Conservation (phyloP, 2,888 invertebrate genomes). For the Torymus tubicola region DNA sequence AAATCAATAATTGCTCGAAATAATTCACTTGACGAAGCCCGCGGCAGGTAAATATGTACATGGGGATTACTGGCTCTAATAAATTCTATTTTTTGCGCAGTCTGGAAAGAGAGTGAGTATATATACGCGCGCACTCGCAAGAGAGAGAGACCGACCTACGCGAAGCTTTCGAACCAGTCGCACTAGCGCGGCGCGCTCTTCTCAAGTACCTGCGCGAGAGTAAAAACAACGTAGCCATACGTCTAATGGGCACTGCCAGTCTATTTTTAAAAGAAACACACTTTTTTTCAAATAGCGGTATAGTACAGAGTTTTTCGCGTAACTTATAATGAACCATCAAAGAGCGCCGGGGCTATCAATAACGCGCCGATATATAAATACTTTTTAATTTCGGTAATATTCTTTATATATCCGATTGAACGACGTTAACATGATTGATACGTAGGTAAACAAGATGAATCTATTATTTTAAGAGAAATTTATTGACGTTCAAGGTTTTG, state of each 20-base stretch:
- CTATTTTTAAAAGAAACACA: slow-evolving; percentile 41
- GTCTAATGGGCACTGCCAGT: slow-evolving; percentile 40
- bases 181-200: slow-evolving; percentile 1
- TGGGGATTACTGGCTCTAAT: slow-evolving; percentile 41
- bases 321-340: too few relatives aligned
- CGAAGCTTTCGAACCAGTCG: slow-evolving; percentile 47
- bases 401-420: too few relatives aligned
- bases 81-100: slow-evolving; percentile 52
- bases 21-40: not conserved
- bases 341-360: too few relatives aligned
- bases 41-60: slow-evolving; percentile 22
- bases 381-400: too few relatives aligned
- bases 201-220: slow-evolving; percentile 32
- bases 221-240: slow-evolving; percentile 16
- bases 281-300: slow-evolving; percentile 11
- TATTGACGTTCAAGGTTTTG: too few relatives aligned
- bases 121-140: not conserved
- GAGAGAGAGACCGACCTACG: slow-evolving; percentile 2
- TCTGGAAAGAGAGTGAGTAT: not conserved
- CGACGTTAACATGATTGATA: too few relatives aligned
- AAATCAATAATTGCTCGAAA: slow-evolving; percentile 27
- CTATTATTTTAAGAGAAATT: too few relatives aligned
- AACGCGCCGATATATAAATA: too few relatives aligned
- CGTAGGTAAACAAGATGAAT: too few relatives aligned
- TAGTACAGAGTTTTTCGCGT: not conserved